Conservation (phyloP, 2,888 invertebrate genomes). For the Drosophila niveifrons region DNA sequence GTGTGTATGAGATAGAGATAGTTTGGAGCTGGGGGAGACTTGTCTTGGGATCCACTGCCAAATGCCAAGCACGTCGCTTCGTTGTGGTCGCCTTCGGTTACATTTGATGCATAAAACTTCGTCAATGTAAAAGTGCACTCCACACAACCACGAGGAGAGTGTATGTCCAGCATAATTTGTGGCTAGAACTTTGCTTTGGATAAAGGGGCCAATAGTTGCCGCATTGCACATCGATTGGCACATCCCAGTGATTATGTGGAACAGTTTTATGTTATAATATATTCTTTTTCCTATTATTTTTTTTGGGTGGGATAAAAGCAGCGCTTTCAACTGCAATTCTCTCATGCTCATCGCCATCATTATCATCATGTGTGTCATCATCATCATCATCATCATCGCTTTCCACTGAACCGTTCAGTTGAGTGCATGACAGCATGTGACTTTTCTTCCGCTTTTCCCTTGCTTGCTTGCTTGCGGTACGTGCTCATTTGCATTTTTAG, state of each 20-base stretch:
- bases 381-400: conserved; percentile 8
- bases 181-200: conserved; percentile 15
- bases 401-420: conserved; percentile 51
- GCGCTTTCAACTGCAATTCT: conserved; percentile 32
- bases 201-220: conserved; percentile 64
- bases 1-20: conserved; percentile 30
- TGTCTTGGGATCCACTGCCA: conserved; percentile 57
- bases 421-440: conserved; percentile 33
- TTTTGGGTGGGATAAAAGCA: conserved; percentile 20
- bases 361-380: too few relatives aligned
- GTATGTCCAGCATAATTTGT: conserved; percentile 51
- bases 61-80: conserved; percentile 73
- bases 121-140: conserved; percentile 48
- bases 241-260: conserved; percentile 52
- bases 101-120: conserved; percentile 76
- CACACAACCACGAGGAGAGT: conserved; percentile 1
- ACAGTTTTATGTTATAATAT: conserved; percentile 24
- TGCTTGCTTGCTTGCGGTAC: conserved; percentile 30
- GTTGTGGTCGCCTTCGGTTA: conserved; percentile 70
- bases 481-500: conserved; percentile 77
- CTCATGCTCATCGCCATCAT: conserved; percentile 17
- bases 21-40: conserved; percentile 34
- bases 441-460: conserved; percentile 29
- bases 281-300: neutral
- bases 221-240: conserved; percentile 41